Evolutionary conservation across 2,797 vertebrate genomes (phyloP), one percentile per base, ranked within the genome.

Genomic region (Gymnoscopelus braueri): DNA sequence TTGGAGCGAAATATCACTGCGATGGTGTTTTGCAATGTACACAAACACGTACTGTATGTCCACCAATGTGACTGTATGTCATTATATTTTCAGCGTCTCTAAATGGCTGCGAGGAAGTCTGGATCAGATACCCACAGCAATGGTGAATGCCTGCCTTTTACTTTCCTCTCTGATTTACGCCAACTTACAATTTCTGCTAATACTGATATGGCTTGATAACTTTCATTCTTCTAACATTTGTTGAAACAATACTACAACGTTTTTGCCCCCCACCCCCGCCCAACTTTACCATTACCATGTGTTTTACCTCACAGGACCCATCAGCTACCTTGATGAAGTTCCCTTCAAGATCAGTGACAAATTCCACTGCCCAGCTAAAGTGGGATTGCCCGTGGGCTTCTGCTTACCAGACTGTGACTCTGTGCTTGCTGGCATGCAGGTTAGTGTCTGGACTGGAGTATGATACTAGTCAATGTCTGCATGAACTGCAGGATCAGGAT

Each of bases 71-170:
- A 39, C 35, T 39, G 35, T 39, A 5, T 44, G 39, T 44, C 39
- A 80, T 19, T 74, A 13, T 87, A 3, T 83, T 90, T 94, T 93
- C 90, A 97, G 95, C 87, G 80, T 74, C 94, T 96, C 95, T 99
- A 96, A 98, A 99, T 99, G 98, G 98, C 97, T 98, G 94, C 96
- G 91, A 97, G 95, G 95, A 98, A 96, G 92, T 96, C 95, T 90
- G 95, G 95, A 89, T 94, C 96, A 80, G 98, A 99, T 89, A 92
- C 92, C 92, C 94, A 96, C 78, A 95, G 94, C 90, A 94, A 93
- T 86, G 97, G 98, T 97, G 90, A 95, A 95, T 89, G 6, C 2
- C 29, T 57, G 3, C 71, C 70, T 65, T 65, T 39, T 63, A 14
- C 14, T n/a, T 64, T 13, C 12, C 58, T 49, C 1, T 49, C 57